Evolutionary conservation across 2,113 vertebrate genomes (phyloP).

Genomic region (Mirounga angustirostris): DNA sequence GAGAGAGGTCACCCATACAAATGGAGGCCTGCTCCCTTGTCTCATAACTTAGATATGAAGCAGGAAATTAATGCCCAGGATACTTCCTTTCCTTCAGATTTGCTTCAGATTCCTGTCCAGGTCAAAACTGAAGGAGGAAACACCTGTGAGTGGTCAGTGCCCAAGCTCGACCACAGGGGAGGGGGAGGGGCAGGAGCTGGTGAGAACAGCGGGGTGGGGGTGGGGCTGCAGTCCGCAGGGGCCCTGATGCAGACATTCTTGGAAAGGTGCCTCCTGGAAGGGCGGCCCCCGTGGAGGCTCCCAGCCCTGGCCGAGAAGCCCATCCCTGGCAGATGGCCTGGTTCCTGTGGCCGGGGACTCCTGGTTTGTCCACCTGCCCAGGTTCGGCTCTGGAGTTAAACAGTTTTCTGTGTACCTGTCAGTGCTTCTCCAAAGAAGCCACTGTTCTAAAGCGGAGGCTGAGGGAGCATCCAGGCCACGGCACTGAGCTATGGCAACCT

Average conservation of each 20-base stretch:
- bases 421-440: background rate
- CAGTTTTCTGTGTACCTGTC: background rate
- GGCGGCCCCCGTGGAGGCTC: background rate
- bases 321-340: background rate
- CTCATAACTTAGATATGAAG: background rate
- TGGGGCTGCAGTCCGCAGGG: background rate
- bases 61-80: background rate
- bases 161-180: background rate
- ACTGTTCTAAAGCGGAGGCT: background rate
- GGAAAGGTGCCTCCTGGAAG: background rate
- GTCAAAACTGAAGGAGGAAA: background rate
- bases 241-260: background rate
- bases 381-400: background rate
- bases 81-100: background rate
- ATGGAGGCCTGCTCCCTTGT: background rate
- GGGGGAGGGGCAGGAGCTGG: background rate
- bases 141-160: background rate
- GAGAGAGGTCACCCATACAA: background rate
- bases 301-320: background rate
- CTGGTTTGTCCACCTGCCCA: background rate
- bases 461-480: background rate
- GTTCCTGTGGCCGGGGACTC: fast-evolving
- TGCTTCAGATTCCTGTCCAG: background rate
- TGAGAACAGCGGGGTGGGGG: background rate
- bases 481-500: background rate